Evolutionary conservation across 1,140 invertebrate genomes (phyloP), one percentile per base, ranked within the genome.

Genomic region (Hydropsyche tenuis): DNA sequence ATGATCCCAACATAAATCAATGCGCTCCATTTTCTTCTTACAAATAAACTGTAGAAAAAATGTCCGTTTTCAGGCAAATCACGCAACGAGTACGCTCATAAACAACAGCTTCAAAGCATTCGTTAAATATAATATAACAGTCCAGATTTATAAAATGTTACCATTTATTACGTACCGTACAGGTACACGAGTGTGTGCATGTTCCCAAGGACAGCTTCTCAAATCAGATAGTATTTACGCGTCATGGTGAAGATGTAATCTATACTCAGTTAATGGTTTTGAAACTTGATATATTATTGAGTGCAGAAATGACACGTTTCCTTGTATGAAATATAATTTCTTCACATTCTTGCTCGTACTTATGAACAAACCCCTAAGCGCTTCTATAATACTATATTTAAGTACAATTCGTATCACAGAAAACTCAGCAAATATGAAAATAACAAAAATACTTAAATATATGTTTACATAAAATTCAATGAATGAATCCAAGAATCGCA

Each of bases 1-100:
- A 56, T 20, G 16, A 30, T 37, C 51, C 56, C 18, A 9, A 71
- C 69, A 77, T 77, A 77, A 77, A 77, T 77, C 72, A 66, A 69
- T 62, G 46, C n/a, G 56, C 22, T 25, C 56, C 14, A 60, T 60
- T 60, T 60, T 60, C 56, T 60, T 7, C 14, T 3, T 48, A 53
- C 48, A 53, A 16, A 16, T 53, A 53, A 53, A 7, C 14, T 14
- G 16, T 6, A 14, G 4, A 7, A 53, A 53, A 53, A 53, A 53
- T 18, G 18, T 53, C 16, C 16, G 20, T 53, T 53, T 46, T 53
- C 20, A 53, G n/a, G 1, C 48, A 53, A 18, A 53, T 18, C 16
- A 53, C 18, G 20, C 48, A 20, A 53, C 48, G 20, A 53, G 48
- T 9, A 9, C 30, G 9, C 30, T 37, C 30, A 37, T 37, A 37